phyloP scores from a whole-genome alignment of 2,797 vertebrate species.

The Aphelocoma californica region DNA sequence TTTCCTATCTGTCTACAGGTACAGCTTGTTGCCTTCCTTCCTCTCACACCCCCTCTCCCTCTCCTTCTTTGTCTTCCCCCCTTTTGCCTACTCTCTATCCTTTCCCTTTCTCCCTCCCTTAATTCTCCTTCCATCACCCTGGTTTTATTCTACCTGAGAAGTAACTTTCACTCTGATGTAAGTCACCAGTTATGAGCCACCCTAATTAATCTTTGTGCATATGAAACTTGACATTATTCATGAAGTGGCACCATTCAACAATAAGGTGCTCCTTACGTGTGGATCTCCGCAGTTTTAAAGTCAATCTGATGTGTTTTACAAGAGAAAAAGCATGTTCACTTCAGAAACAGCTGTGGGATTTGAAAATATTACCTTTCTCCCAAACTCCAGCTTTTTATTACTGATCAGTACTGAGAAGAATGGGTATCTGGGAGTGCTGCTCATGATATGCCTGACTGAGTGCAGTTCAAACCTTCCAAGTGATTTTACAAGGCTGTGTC shows the following conservation, averaged over 20 bases:
- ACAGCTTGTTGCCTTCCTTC: background rate
- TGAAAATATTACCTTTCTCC: too few species aligned
- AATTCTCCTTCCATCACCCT: background rate
- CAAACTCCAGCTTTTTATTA: background rate
- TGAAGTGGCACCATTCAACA: background rate
- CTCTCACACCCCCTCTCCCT: background rate
- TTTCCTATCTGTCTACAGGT: background rate
- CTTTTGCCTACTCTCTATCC: background rate
- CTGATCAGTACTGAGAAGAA: background rate
- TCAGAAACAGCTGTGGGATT: too few species aligned
- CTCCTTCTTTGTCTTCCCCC: too few species aligned
- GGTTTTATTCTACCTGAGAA: background rate
- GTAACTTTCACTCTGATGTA: background rate
- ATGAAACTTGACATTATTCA: background rate
- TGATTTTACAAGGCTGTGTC: background rate
- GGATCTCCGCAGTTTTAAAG: background rate
- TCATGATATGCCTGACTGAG: background rate
- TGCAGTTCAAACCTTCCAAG: background rate
- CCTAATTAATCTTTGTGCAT: background rate
- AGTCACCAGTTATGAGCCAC: background rate
- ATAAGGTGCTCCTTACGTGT: background rate
- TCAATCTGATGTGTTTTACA: background rate
- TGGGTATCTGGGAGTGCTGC: background rate
- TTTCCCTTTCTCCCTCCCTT: background rate
- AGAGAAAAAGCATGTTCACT: too few species aligned